phyloP scores from a whole-genome alignment of 1,140 invertebrate genomes.

The Asobara japonica region DNA sequence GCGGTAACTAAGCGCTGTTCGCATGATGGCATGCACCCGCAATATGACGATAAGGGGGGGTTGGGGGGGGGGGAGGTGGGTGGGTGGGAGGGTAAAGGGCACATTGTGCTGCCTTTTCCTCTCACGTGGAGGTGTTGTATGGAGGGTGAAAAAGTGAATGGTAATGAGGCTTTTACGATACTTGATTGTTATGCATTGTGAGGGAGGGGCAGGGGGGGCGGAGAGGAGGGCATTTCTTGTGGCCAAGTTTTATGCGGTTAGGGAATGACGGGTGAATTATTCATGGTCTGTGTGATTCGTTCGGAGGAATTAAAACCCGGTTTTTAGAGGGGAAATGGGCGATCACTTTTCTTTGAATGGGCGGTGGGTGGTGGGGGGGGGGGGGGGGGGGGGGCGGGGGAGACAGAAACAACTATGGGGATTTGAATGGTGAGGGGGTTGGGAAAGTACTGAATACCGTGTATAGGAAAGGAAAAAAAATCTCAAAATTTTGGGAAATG shows the following conservation, averaged over 20 bases:
- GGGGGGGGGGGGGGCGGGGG: no score
- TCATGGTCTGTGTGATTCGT: background rate
- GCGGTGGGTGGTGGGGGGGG: no score
- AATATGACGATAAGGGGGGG: background rate
- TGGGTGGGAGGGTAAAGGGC: background rate
- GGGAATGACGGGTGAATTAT: background rate
- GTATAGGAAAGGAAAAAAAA: no score
- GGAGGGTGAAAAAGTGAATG: background rate
- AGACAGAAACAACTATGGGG: no score
- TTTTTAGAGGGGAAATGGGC: background rate
- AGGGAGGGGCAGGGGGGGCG: background rate
- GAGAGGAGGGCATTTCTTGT: background rate
- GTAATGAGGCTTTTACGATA: background rate
- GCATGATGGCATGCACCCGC: constrained; percentile 13
- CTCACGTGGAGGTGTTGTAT: background rate
- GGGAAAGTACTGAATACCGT: no score
- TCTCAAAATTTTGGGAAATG: no score
- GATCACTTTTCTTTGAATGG: background rate
- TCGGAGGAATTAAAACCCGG: background rate
- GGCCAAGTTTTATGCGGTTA: background rate
- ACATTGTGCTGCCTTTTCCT: background rate
- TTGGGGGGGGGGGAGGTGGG: background rate
- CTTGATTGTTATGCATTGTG: background rate
- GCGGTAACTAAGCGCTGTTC: constrained; percentile 15
- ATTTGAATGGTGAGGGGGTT: no score